A percentile compares a stretch with the other conserved stretches of the same genome.
phyloP scores from a whole-genome alignment of 2,888 invertebrate species.

The Melinopterus prodromus region DNA sequence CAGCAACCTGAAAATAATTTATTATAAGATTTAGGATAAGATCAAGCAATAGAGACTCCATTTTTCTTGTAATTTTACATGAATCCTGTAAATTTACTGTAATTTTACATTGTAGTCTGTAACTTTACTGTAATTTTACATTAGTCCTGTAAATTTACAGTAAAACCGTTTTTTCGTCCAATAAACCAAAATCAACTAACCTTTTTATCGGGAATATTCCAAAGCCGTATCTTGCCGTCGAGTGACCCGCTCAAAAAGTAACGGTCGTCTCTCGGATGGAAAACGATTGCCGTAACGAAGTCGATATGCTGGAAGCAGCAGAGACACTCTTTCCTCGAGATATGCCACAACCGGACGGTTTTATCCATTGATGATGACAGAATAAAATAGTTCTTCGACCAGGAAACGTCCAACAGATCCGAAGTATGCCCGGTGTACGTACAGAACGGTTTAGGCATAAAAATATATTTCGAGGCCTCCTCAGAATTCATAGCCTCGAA shows the following conservation, averaged over 20 bases:
- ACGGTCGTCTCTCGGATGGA: conserved; percentile 91
- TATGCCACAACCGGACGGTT: conserved; percentile 97
- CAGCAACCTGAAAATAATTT: conserved; percentile 72
- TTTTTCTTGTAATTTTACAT: too few species aligned
- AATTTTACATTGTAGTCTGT: too few species aligned
- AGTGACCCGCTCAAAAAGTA: conserved; percentile 97
- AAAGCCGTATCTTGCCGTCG: conserved; percentile 96
- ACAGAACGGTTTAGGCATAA: conserved; percentile 91
- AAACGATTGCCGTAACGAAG: conserved; percentile 98
- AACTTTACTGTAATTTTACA: too few species aligned
- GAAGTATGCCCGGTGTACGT: conserved; percentile 95
- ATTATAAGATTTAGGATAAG: not conserved
- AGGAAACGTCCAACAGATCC: conserved; percentile 94
- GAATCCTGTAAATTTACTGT: too few species aligned
- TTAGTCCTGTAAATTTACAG: too few species aligned
- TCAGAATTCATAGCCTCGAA: conserved; percentile 70
- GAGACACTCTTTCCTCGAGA: conserved; percentile 94
- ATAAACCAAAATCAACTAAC: conserved; percentile 50
- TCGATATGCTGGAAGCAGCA: conserved; percentile 99
- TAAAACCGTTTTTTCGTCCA: not conserved
- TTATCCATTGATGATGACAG: conserved; percentile 99
- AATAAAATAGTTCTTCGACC: conserved; percentile 99
- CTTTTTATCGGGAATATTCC: conserved; percentile 99
- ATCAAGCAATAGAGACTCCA: too few species aligned
- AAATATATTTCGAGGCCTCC: conserved; percentile 70